Percentiles rank a stretch among this genome's conserved stretches.
These are phyloP conservation scores for Steinernema hermaphroditum DNA, from an alignment of 2,888 invertebrate species.

Conservation along the genomic window DNA sequence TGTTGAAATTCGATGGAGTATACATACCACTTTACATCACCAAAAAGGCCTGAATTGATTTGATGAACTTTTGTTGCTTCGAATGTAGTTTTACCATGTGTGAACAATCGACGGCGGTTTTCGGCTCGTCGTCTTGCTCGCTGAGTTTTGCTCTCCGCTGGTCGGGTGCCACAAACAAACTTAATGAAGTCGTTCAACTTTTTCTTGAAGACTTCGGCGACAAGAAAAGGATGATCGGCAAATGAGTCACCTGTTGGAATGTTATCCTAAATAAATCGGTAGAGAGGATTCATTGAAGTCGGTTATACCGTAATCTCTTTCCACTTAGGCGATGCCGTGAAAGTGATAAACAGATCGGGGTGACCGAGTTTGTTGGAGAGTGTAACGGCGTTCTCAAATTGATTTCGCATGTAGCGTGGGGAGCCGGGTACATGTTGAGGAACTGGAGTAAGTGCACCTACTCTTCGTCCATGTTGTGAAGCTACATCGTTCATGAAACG, in stretches of 20 bases:
- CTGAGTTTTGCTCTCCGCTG: background rate
- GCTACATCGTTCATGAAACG: slow-evolving; percentile 6
- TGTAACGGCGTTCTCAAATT: background rate
- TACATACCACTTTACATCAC: background rate
- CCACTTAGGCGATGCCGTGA: slow-evolving; percentile 2
- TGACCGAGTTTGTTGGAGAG: background rate
- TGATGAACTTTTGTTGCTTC: no score
- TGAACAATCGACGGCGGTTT: background rate
- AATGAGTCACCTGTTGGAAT: background rate
- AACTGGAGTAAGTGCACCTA: slow-evolving; percentile 3
- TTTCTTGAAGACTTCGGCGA: slow-evolving; percentile 15
- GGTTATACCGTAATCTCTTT: background rate
- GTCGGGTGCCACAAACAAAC: background rate
- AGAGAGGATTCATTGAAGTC: background rate
- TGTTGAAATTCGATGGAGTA: background rate
- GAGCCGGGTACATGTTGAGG: slow-evolving; percentile 16
- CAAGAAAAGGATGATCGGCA: background rate
- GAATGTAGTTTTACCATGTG: background rate
- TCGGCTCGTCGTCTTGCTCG: background rate
- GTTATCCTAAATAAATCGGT: slow-evolving; percentile 3
- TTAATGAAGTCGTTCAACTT: background rate
- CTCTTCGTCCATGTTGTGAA: background rate
- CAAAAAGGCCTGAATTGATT: background rate
- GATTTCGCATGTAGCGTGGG: slow-evolving; percentile 1
- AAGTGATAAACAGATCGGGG: slow-evolving; percentile 13